Evolutionary conservation across 2,888 invertebrate genomes (phyloP).

Genomic region (Apamea sordens): DNA sequence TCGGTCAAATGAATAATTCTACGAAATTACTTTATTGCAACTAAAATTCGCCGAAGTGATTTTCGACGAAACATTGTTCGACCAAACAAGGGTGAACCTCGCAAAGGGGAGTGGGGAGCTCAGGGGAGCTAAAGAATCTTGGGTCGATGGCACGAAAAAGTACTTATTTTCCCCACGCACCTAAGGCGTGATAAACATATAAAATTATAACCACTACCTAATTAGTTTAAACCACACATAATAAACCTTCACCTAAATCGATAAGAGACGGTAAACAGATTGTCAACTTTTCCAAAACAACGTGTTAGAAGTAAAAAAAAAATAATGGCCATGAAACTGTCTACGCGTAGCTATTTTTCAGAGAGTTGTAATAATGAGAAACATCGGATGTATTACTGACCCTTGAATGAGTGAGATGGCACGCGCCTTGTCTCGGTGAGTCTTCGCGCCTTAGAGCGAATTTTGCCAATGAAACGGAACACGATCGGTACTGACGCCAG

Average conservation of each 20-base stretch:
- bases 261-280: slow-evolving; percentile 61
- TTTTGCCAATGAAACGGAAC: background rate
- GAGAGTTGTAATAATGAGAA: background rate
- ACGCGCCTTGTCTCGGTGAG: background rate
- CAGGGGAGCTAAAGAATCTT: background rate
- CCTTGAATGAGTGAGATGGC: background rate
- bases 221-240: slow-evolving; percentile 56
- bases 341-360: background rate
- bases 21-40: too few relatives aligned
- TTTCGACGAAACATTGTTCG: too few relatives aligned
- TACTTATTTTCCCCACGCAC: slow-evolving; percentile 25
- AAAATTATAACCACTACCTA: slow-evolving; percentile 29
- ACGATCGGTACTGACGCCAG: background rate
- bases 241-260: slow-evolving; percentile 72
- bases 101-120: too few relatives aligned
- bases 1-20: too few relatives aligned
- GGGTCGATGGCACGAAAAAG: background rate
- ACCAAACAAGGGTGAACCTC: too few relatives aligned
- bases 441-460: background rate
- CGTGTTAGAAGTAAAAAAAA: background rate
- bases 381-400: background rate
- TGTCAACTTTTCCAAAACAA: slow-evolving; percentile 45
- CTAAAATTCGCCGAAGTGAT: too few relatives aligned
- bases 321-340: background rate
- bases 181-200: slow-evolving; percentile 45